phyloP scores from a whole-genome alignment of 2,888 invertebrate genomes.

The Criorhina ranunculi region DNA sequence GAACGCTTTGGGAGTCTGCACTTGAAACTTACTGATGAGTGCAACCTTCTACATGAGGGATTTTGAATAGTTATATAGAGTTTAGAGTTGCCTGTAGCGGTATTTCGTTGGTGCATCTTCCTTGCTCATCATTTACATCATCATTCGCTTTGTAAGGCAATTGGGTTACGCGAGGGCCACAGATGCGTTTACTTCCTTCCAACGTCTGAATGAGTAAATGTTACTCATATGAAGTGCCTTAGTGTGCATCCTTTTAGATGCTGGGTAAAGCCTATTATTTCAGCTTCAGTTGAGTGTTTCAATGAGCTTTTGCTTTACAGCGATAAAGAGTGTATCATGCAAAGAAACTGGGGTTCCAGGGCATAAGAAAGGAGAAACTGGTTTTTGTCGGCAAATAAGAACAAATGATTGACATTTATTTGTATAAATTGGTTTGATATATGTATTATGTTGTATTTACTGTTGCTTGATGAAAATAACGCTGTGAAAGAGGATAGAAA shows the following conservation, averaged over 20 bases:
- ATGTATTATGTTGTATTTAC: no score
- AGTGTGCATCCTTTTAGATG: constrained; percentile 36
- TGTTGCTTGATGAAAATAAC: no score
- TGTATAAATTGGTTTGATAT: no score
- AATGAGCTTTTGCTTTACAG: constrained; percentile 31
- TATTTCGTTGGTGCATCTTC: constrained; percentile 47
- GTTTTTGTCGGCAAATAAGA: constrained; percentile 16
- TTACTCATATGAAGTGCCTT: constrained; percentile 52
- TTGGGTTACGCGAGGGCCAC: constrained; percentile 54
- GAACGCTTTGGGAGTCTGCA: constrained; percentile 48
- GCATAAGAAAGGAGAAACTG: not conserved
- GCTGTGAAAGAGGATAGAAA: no score
- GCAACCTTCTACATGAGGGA: constrained; percentile 60
- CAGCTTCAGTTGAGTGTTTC: constrained; percentile 47
- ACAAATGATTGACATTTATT: not conserved
- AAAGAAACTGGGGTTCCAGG: constrained; percentile 25
- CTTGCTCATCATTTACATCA: constrained; percentile 42
- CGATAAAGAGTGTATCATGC: constrained; percentile 36
- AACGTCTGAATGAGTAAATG: constrained; percentile 48
- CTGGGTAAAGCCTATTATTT: constrained; percentile 54
- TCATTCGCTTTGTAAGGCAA: constrained; percentile 37
- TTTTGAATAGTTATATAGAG: constrained; percentile 57
- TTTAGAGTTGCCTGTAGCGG: constrained; percentile 23
- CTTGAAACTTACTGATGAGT: constrained; percentile 33
- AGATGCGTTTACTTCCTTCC: constrained; percentile 42